Base-by-base conservation (phyloP, 1,140 invertebrate species). In the Drosophila saltans region DNA sequence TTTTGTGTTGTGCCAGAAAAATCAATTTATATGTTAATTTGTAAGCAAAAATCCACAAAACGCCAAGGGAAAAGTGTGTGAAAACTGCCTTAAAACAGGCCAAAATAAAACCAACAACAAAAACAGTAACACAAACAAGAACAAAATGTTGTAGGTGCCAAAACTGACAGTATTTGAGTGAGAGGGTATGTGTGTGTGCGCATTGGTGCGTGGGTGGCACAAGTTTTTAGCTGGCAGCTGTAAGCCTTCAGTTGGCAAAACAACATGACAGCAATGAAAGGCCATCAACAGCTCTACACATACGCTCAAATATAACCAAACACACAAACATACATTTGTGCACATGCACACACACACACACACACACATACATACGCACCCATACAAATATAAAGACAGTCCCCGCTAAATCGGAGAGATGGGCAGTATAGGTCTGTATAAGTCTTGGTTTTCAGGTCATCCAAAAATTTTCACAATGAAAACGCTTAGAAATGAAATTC, bases 11-110 rank as follows among this genome's bases (percentile, higher is more conserved):
- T 60, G 64, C 69, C 67, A 45, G 45, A 69, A 90, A 89, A 89
- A 89, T 89, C 84, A 89, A 89, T 89, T 89, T 89, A 89, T 89
- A 89, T 89, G 84, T 89, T 89, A 89, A 89, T 89, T 89, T 78
- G 81, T 81, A 71, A 78, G 74, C 67, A 59, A 81, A 89, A 84
- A 69, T 78, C 81, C 77, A 75, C 56, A 76, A 64, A 21, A 30
- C 48, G 60, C 39, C 55, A 21, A n/a, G 43, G 63, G 57, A 73
- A 43, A 56, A 58, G 71, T 58, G 82, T 78, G 66, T 58, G 52
- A 75, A 75, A 80, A 77, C 75, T 77, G 74, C 70, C 75, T 75
- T 74, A 76, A 62, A 56, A 70, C 67, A 52, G 40, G 63, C 70
- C 69, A 70, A 63, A 77, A n/a, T 33, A 48, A 64, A 64, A 64